Percentiles rank a stretch among this genome's conserved stretches.
These are phyloP conservation scores for Porites divaricata DNA, from an alignment of 92 coral and sea anemone species.

Conservation along the genomic window DNA sequence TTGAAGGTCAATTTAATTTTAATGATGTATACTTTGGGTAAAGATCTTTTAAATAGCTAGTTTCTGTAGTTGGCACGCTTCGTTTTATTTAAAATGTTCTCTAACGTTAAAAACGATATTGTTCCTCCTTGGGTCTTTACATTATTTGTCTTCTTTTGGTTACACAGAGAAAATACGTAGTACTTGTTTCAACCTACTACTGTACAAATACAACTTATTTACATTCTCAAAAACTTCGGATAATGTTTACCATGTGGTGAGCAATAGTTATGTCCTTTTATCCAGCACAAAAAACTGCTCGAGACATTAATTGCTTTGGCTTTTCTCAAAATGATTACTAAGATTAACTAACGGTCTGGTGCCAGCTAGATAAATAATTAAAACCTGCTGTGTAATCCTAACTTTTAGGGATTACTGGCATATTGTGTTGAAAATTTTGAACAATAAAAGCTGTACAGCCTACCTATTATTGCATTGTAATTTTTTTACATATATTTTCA, in stretches of 20 bases:
- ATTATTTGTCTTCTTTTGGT: constrained; percentile 16
- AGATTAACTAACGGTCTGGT: constrained; percentile 18
- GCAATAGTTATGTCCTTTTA: background rate
- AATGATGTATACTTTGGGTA: background rate
- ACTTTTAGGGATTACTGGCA: background rate
- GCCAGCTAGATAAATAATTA: constrained; percentile 28
- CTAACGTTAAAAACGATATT: background rate
- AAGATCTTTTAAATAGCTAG: background rate
- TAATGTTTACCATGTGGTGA: constrained; percentile 7
- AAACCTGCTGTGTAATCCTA: background rate
- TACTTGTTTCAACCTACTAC: constrained; percentile 25
- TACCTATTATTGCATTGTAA: background rate
- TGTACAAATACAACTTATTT: constrained; percentile 11
- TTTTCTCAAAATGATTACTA: constrained; percentile 5
- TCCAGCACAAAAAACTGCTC: background rate
- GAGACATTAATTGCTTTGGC: background rate
- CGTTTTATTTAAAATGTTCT: background rate
- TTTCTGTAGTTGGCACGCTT: constrained; percentile 2
- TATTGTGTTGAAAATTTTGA: background rate
- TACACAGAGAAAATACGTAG: constrained; percentile 3
- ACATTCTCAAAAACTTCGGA: background rate
- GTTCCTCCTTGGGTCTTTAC: background rate
- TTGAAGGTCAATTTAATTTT: background rate
- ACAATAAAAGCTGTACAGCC: background rate
- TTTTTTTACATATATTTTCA: background rate